phyloP scores from a whole-genome alignment of 2,113 vertebrate genomes.

The Perognathus longimembris region DNA sequence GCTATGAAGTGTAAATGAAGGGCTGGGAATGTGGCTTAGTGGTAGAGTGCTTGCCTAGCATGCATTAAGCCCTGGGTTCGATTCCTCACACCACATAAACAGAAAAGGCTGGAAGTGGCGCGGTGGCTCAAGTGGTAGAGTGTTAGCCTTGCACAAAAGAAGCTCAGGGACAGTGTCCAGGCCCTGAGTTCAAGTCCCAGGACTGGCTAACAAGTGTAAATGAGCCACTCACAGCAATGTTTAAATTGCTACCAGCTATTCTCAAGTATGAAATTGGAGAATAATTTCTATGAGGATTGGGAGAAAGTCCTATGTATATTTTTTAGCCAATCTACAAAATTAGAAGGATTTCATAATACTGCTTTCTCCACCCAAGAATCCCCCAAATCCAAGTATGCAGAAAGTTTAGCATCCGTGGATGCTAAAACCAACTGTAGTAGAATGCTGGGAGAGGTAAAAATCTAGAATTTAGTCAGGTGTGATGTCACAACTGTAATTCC shows the following conservation, averaged over 20 bases:
- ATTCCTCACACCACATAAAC: too few species aligned
- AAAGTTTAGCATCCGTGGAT: conserved; percentile 7
- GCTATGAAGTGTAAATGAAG: not conserved
- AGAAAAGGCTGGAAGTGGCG: too few species aligned
- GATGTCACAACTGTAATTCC: too few species aligned
- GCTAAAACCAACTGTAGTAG: conserved; percentile 20
- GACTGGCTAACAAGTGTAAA: too few species aligned
- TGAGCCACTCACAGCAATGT: not conserved
- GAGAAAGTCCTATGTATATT: conserved; percentile 11
- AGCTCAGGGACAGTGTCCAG: too few species aligned
- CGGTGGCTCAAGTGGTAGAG: too few species aligned
- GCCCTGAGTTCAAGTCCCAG: too few species aligned
- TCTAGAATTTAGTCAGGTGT: too few species aligned
- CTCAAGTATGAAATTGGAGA: conserved; percentile 16
- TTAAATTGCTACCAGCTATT: not conserved
- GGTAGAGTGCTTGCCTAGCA: too few species aligned
- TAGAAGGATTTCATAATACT: conserved; percentile 25
- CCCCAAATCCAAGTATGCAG: conserved; percentile 11
- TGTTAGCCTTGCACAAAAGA: too few species aligned
- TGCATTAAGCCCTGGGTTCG: too few species aligned
- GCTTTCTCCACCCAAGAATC: not conserved
- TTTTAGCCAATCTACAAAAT: conserved; percentile 6
- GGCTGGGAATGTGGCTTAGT: too few species aligned
- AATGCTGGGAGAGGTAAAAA: conserved; percentile 29
- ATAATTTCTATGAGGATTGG: conserved; percentile 7